These are phyloP conservation scores for Apocheima hispidaria DNA, from an alignment of 2,888 invertebrate genomes.

Conservation along the genomic window DNA sequence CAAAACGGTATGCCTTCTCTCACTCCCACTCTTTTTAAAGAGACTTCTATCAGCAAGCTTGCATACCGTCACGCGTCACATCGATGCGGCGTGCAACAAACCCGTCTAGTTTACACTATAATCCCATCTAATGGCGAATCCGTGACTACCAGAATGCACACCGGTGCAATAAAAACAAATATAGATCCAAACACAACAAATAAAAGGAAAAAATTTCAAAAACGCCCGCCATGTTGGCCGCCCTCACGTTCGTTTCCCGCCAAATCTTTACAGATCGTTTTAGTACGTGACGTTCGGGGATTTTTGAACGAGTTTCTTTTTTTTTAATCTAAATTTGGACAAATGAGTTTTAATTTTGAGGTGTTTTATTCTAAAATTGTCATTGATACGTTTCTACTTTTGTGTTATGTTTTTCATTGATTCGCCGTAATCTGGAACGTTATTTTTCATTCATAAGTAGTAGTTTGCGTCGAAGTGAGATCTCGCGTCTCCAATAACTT, in stretches of 20 bases:
- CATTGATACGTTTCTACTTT: constrained; percentile 57
- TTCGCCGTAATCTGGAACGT: too few relatives aligned
- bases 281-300: constrained; percentile 74
- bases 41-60: background rate
- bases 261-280: constrained; percentile 83
- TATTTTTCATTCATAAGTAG: too few relatives aligned
- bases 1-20: too few relatives aligned
- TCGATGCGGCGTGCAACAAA: constrained; percentile 50
- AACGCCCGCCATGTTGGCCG: constrained; percentile 42
- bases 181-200: constrained; percentile 76
- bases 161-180: constrained; percentile 82
- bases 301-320: constrained; percentile 52
- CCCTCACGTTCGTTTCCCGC: constrained; percentile 68
- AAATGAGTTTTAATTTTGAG: constrained; percentile 53
- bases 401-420: constrained; percentile 16
- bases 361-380: constrained; percentile 48
- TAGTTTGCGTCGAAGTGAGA: too few relatives aligned
- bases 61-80: constrained; percentile 39
- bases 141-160: constrained; percentile 79
- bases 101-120: constrained; percentile 44
- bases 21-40: too few relatives aligned
- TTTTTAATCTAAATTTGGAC: constrained; percentile 53
- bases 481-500: too few relatives aligned
- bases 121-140: constrained; percentile 75
- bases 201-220: constrained; percentile 64